Percentiles rank a stretch among this genome's conserved stretches.
Conservation (phyloP, 2,888 invertebrate genomes). For the Drosophila nr. fundita region DNA sequence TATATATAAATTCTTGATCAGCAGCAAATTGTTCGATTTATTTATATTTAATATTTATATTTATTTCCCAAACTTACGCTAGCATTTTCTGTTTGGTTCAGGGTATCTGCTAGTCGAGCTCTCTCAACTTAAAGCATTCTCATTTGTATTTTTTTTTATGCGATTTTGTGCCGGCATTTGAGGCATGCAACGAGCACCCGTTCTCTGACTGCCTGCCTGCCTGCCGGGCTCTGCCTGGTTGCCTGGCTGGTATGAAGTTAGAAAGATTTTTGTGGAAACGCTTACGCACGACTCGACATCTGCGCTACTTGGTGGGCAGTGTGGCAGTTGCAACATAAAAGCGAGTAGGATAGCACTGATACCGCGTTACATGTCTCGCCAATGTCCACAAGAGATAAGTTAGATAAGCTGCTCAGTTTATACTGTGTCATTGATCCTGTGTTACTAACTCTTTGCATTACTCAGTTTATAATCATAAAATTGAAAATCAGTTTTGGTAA, state of each 20-base stretch:
- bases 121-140: neutral
- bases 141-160: conserved; percentile 34
- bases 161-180: conserved; percentile 67
- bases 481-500: neutral
- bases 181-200: conserved; percentile 52
- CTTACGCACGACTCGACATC: conserved; percentile 35
- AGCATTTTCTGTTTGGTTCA: neutral
- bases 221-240: neutral
- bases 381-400: conserved; percentile 48
- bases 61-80: neutral
- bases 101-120: neutral
- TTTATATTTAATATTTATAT: neutral
- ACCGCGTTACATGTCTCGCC: conserved; percentile 42
- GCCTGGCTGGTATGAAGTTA: conserved; percentile 32
- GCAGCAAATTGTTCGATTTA: neutral
- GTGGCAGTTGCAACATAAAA: conserved; percentile 4
- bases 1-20: neutral
- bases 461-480: neutral
- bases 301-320: conserved; percentile 54
- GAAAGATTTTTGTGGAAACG: conserved; percentile 25
- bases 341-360: conserved; percentile 48
- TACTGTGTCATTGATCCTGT: conserved; percentile 18
- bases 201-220: conserved; percentile 6
- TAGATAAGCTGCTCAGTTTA: conserved; percentile 6
- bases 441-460: neutral